Base-by-base conservation (phyloP, 2,888 invertebrate genomes). In the Megaustenia siamemsis region DNA sequence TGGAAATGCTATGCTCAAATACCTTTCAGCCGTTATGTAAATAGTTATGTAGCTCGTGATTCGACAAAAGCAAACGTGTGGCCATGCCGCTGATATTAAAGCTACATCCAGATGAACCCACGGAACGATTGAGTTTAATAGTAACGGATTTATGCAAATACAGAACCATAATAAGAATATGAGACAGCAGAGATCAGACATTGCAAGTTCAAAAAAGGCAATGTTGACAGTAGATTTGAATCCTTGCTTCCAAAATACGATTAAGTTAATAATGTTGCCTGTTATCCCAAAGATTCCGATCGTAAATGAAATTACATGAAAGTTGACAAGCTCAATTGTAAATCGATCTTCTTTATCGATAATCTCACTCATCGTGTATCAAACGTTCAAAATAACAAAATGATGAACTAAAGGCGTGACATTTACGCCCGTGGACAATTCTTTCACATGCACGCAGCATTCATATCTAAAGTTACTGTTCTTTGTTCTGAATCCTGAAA, bases 21-120 rank as follows among this genome's bases (percentile, higher is more conserved):
- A 78, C 35, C 78, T 49, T 38, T 78, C 78, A 1, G n/a, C 18
- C n/a, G 78, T 78, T 15, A 78, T 63, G 60, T 60, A 78, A n/a
- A 53, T 60, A 2, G 78, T 78, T 15, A 78, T 60, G 32, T 24
- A 78, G 24, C 60, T 18, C 1, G 78, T 60, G 60, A 78, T 78
- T 32, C 78, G 15, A 21, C 35, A 49, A 24, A 60, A 60, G 60
- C 78, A 78, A 15, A 56, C 60, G 38, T 78, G 78, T 18, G 60
- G 78, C 60, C 56, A 60, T 3, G 45, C 60, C 6, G 60, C 56
- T 24, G 38, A 28, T 0, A 78, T 28, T 12, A 38, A 78, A 18
- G 32, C 21, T 1, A 56, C 28, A 24, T 56, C 63, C 12, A 38
- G 2, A 38, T 38, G 40, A 3, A 21, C 15, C 32, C 40, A 38